Conservation (phyloP, 2,888 invertebrate genomes). For the Acronicta psi region DNA sequence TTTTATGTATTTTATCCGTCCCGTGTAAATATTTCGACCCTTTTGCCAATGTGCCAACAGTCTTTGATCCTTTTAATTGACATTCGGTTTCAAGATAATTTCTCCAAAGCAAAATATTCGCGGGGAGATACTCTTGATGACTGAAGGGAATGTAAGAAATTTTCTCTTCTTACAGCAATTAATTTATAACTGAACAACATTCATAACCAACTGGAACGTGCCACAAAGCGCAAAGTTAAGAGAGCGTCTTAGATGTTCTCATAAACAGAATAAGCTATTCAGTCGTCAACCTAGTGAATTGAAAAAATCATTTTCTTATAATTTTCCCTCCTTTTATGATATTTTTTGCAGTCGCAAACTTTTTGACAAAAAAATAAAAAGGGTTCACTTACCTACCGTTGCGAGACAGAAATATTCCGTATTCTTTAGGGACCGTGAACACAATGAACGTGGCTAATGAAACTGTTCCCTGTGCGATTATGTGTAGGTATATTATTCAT, state of each 20-base stretch:
- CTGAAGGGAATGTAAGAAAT: slow-evolving; percentile 19
- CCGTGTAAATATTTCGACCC: slow-evolving; percentile 68
- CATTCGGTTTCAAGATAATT: slow-evolving; percentile 66
- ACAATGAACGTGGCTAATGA: slow-evolving; percentile 76
- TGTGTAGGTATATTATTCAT: slow-evolving; percentile 63
- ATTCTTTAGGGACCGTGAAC: slow-evolving; percentile 68
- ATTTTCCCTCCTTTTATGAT: slow-evolving; percentile 66
- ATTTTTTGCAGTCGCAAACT: slow-evolving; percentile 67
- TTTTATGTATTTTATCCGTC: slow-evolving; percentile 59
- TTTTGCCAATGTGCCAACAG: slow-evolving; percentile 63
- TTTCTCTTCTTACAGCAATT: slow-evolving; percentile 22
- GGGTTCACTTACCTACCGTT: slow-evolving; percentile 69
- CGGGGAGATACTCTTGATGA: slow-evolving; percentile 16
- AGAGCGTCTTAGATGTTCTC: slow-evolving; percentile 26
- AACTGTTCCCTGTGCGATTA: slow-evolving; percentile 70
- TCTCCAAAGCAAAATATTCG: slow-evolving; percentile 42
- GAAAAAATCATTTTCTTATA: slow-evolving; percentile 68
- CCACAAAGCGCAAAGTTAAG: slow-evolving; percentile 24
- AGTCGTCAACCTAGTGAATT: slow-evolving; percentile 57
- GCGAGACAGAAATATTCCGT: slow-evolving; percentile 66
- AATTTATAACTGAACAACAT: slow-evolving; percentile 22
- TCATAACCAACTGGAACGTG: slow-evolving; percentile 18
- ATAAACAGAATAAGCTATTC: slow-evolving; percentile 49
- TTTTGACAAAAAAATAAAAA: slow-evolving; percentile 72
- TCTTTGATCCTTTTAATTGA: slow-evolving; percentile 75